phyloP scores from a whole-genome alignment of 2,888 invertebrate genomes.

The Agonopterix arenella region DNA sequence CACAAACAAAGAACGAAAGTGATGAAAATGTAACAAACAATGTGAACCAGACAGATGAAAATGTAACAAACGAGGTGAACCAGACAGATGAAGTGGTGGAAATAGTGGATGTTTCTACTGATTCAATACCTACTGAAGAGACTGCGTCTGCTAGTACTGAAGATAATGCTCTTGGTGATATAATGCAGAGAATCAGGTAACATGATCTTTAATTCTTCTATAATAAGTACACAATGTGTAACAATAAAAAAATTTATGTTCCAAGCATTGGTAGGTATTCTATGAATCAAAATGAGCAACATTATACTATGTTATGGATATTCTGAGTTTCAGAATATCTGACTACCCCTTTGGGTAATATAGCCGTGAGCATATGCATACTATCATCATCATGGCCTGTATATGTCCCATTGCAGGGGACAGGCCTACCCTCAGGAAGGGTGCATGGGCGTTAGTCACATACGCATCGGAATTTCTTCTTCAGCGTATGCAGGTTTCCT shows the following conservation, averaged over 20 bases:
- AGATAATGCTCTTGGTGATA: conserved; percentile 18
- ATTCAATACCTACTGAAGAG: conserved; percentile 15
- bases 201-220: background rate
- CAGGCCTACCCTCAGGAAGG: too few relatives aligned
- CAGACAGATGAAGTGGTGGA: background rate
- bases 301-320: background rate
- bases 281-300: background rate
- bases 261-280: background rate
- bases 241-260: too few relatives aligned
- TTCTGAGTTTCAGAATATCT: background rate
- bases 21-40: conserved; percentile 9
- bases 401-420: too few relatives aligned
- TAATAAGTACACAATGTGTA: background rate
- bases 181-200: conserved; percentile 17
- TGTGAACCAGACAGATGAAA: background rate
- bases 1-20: conserved; percentile 24
- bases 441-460: too few relatives aligned
- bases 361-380: background rate
- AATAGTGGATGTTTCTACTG: conserved; percentile 15
- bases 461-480: background rate
- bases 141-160: conserved; percentile 12
- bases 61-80: conserved; percentile 4
- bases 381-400: too few relatives aligned
- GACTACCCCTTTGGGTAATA: background rate
- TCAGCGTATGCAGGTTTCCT: background rate